Conservation (phyloP, 2,888 invertebrate genomes). For the Odontocerum albicorne region DNA sequence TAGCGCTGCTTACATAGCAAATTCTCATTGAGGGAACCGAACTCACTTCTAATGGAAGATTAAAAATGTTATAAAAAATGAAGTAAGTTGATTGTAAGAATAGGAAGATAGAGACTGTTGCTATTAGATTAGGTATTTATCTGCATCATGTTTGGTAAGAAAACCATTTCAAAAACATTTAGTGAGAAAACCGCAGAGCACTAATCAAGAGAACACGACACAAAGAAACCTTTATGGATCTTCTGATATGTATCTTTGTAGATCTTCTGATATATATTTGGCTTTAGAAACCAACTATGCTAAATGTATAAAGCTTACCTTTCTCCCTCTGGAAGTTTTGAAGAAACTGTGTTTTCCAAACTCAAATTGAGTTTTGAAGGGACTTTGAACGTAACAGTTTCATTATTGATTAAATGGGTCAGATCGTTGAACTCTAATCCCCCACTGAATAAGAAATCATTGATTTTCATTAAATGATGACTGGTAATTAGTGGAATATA, state of each 20-base stretch:
- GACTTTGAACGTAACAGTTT: conserved; percentile 26
- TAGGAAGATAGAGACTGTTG: too few relatives aligned
- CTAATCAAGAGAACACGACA: neutral
- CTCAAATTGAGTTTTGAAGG: conserved; percentile 27
- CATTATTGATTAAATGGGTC: conserved; percentile 31
- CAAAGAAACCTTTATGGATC: neutral
- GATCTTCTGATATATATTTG: neutral
- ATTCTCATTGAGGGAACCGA: too few relatives aligned
- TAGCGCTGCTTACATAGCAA: too few relatives aligned
- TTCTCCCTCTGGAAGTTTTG: conserved; percentile 16
- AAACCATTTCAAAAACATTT: too few relatives aligned
- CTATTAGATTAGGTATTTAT: too few relatives aligned
- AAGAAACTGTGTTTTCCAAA: conserved; percentile 29
- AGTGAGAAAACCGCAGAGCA: neutral
- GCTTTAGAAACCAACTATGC: too few relatives aligned
- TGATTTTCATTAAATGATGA: conserved; percentile 12
- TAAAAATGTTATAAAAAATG: too few relatives aligned
- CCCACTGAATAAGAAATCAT: conserved; percentile 33
- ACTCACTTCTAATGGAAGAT: too few relatives aligned
- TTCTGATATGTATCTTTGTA: neutral
- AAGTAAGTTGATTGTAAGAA: too few relatives aligned
- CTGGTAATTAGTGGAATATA: neutral
- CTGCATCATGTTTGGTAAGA: too few relatives aligned
- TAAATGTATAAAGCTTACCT: conserved; percentile 24
- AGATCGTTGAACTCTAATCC: conserved; percentile 31